Evolutionary conservation across 2,797 vertebrate genomes (phyloP).

Genomic region (Smutsia temminckii): DNA sequence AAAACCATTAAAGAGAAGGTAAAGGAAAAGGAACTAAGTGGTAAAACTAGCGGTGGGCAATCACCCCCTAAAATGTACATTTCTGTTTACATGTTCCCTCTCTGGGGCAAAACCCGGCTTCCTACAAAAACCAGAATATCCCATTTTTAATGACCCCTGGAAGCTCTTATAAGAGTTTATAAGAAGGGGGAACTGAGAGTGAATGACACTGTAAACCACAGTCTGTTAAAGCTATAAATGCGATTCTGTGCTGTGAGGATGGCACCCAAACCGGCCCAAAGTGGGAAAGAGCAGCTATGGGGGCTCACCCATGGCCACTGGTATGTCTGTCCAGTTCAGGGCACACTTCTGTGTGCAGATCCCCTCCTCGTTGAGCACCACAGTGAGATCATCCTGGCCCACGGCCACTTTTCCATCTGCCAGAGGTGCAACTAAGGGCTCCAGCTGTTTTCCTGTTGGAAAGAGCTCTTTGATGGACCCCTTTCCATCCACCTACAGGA

Average conservation of each 20-base stretch:
- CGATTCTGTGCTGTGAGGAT: neutral
- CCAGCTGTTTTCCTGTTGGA: constrained; percentile 97
- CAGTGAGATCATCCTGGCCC: constrained; percentile 97
- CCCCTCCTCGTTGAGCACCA: constrained; percentile 97
- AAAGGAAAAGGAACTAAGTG: neutral
- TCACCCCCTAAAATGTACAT: constrained; percentile 27
- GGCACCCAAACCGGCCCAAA: neutral
- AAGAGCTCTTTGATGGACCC: constrained; percentile 98
- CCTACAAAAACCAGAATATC: neutral
- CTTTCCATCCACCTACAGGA: constrained; percentile 94
- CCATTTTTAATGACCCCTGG: neutral
- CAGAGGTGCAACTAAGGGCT: constrained; percentile 95
- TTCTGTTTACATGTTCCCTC: neutral
- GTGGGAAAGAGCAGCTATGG: neutral
- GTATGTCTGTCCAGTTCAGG: constrained; percentile 99
- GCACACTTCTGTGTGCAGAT: constrained; percentile 98
- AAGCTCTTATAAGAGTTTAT: neutral
- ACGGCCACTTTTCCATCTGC: constrained; percentile 98
- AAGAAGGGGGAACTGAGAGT: constrained; percentile 1
- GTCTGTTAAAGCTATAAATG: neutral
- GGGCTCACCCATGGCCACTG: constrained; percentile 96
- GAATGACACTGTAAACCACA: neutral
- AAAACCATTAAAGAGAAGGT: constrained; percentile 27
- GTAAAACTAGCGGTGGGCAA: neutral
- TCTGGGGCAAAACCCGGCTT: constrained; percentile 10